phyloP scores from a whole-genome alignment of 2,888 invertebrate species.

The Palloptera scutellata region DNA sequence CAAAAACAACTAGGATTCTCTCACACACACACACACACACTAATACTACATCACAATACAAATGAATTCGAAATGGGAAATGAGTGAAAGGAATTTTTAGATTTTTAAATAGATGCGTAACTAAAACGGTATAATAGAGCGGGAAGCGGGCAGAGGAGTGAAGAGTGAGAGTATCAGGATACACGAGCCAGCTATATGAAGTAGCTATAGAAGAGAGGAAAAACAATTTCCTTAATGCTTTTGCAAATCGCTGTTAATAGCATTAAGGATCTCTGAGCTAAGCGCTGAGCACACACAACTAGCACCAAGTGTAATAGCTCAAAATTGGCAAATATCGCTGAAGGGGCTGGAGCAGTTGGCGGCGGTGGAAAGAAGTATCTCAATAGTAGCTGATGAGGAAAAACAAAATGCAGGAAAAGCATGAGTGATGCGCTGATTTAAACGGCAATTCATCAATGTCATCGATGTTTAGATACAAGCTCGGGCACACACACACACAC shows the following conservation, averaged over 20 bases:
- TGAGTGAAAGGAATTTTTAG: not conserved
- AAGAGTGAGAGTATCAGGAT: conserved; percentile 18
- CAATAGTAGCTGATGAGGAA: conserved; percentile 24
- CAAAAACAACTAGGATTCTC: not conserved
- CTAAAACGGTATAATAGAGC: conserved; percentile 17
- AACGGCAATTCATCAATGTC: conserved; percentile 65
- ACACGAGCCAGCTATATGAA: conserved; percentile 14
- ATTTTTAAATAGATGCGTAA: conserved; percentile 28
- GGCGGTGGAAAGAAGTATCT: too few relatives aligned
- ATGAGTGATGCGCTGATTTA: conserved; percentile 62
- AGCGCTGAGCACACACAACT: too few relatives aligned
- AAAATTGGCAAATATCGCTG: conserved; percentile 18
- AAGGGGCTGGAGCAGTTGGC: not conserved
- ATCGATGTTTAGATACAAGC: conserved; percentile 15
- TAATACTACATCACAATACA: too few relatives aligned
- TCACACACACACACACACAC: too few relatives aligned
- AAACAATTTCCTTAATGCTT: conserved; percentile 54
- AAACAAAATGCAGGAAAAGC: conserved; percentile 36
- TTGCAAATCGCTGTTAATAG: conserved; percentile 52
- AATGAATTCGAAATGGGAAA: not conserved
- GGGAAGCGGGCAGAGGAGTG: conserved; percentile 16
- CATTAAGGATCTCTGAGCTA: conserved; percentile 40
- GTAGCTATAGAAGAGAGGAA: conserved; percentile 25
- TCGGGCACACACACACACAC: too few relatives aligned
- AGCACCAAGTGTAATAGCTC: conserved; percentile 26